A percentile compares a stretch with the other conserved stretches of the same genome.
Evolutionary conservation across 2,797 vertebrate genomes (phyloP).

Genomic region (Ceryle rudis): DNA sequence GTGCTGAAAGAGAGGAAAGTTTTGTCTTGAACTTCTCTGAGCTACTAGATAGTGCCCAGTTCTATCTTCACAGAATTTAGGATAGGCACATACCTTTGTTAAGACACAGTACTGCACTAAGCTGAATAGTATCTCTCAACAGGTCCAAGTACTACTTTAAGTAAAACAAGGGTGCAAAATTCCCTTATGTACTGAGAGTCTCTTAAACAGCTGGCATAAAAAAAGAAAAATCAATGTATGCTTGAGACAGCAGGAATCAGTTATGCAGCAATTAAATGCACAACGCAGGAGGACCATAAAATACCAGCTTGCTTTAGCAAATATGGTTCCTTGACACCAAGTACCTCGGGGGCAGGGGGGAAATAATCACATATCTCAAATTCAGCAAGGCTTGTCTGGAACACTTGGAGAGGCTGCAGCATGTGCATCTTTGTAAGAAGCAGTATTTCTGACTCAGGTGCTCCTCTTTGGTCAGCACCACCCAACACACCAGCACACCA

Average conservation of each 20-base stretch:
- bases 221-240: neutral
- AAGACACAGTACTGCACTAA: neutral
- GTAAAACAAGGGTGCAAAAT: neutral
- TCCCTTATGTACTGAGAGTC: neutral
- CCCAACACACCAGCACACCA: rapidly evolving
- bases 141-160: neutral
- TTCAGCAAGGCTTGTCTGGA: neutral
- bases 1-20: neutral
- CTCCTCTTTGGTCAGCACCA: neutral
- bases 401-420: neutral
- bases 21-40: neutral
- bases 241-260: neutral
- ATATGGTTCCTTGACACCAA: neutral
- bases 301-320: neutral
- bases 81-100: neutral
- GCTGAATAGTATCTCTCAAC: neutral
- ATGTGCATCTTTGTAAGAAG: rapidly evolving
- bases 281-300: neutral
- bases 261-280: constrained; percentile 16
- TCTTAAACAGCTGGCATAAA: neutral
- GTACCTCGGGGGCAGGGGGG: too few species aligned
- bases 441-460: neutral
- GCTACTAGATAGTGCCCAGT: neutral
- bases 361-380: neutral
- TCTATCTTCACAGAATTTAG: neutral